Evolutionary conservation across 2,888 invertebrate species (phyloP), one percentile per base, ranked within the genome.

Genomic region (Prenolepis imparis): DNA sequence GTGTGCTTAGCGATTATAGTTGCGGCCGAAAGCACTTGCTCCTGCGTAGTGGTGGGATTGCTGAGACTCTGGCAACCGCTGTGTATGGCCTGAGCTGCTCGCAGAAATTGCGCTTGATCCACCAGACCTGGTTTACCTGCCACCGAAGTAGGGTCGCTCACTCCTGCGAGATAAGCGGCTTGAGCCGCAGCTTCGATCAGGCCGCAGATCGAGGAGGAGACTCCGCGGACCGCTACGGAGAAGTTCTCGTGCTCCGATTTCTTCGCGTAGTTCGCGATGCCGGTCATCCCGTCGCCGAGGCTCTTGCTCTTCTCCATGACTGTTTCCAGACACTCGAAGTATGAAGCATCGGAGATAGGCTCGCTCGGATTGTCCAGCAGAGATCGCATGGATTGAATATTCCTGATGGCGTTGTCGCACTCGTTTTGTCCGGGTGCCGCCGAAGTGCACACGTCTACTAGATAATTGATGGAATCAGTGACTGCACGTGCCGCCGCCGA

Each of bases 1-100:
- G 99, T 99, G 95, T 99, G 98, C 94, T 98, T 99, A 18, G 99
- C 99, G 72, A 99, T 98, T 86, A 97, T 96, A 0, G 99, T 99
- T 0, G 99, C 98, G 0, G 99, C 98, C 3, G 98, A 97, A 41
- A 99, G 95, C 81, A 99, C 97, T 96, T 97, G 95, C 83, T 97
- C 98, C 90, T 98, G 98, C 63, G 97, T 96, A 75, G 97, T 97
- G 84, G 96, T 95, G 0, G 97, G 95, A 91, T 97, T 97, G 24
- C 96, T 95, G 1, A 98, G 96, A 52, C 96, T 97, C 59, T 96
- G 96, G 93, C 99, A 99, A 0, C 99, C 98, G 89, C 97, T 96
- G 81, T 98, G 97, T 88, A 99, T 99, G 67, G 98, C 98, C 92
- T 98, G 97, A 3, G 98, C 97, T 3, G 98, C 98, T 91, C 99